phyloP scores from a whole-genome alignment of 2,888 invertebrate species.

The Stenolophus ochropezus region DNA sequence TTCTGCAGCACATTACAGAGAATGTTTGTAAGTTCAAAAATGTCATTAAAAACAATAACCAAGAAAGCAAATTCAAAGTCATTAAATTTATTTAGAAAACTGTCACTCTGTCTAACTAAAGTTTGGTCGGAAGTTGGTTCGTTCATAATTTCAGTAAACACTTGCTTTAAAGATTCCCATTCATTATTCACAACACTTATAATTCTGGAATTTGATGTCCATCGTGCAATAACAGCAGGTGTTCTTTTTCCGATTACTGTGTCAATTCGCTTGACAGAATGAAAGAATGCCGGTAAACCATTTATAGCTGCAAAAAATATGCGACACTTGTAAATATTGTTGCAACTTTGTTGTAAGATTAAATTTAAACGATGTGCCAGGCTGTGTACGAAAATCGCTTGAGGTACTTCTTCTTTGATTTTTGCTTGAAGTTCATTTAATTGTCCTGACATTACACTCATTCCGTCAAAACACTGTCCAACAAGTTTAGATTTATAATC shows the following conservation, averaged over 20 bases:
- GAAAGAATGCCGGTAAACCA: constrained; percentile 63
- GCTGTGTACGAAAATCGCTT: constrained; percentile 61
- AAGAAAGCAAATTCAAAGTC: constrained; percentile 64
- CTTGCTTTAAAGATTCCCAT: constrained; percentile 63
- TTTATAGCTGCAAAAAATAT: constrained; percentile 63
- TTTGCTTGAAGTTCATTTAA: constrained; percentile 56
- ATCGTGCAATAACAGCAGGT: constrained; percentile 50
- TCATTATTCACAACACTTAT: constrained; percentile 59
- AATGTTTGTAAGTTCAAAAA: constrained; percentile 62
- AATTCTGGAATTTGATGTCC: constrained; percentile 62
- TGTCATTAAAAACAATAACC: constrained; percentile 61
- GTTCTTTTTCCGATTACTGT: background rate
- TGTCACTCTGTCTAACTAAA: constrained; percentile 60
- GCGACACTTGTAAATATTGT: constrained; percentile 60
- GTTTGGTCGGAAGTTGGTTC: constrained; percentile 60
- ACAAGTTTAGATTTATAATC: constrained; percentile 62
- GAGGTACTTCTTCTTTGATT: constrained; percentile 62
- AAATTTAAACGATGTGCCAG: constrained; percentile 63
- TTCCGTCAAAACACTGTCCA: constrained; percentile 65
- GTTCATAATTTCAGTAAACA: constrained; percentile 61
- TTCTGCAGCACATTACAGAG: constrained; percentile 61
- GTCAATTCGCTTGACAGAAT: constrained; percentile 60
- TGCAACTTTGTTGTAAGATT: constrained; percentile 61
- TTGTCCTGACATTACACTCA: constrained; percentile 60
- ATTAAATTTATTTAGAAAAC: constrained; percentile 62